Evolutionary conservation across 2,888 invertebrate genomes (phyloP).

Genomic region (Odontothrips loti): DNA sequence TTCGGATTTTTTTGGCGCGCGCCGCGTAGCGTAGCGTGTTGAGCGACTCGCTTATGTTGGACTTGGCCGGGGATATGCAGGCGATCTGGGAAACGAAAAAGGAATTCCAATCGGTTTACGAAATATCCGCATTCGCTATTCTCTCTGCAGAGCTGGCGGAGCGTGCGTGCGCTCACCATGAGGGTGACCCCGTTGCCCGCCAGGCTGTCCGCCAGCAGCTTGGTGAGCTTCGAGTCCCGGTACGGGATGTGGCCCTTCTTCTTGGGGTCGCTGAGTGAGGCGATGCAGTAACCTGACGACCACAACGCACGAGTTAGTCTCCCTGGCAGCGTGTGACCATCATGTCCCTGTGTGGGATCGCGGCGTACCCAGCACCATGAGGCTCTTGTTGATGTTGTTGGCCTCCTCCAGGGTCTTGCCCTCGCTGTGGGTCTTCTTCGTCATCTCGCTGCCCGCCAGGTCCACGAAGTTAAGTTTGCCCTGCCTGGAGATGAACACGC

Average conservation of each 20-base stretch:
- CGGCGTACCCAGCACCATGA: conserved; percentile 84
- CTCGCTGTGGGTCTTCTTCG: conserved; percentile 82
- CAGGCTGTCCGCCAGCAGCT: conserved; percentile 85
- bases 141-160: background rate
- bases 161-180: conserved; percentile 63
- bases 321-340: background rate
- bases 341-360: background rate
- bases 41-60: conserved; percentile 79
- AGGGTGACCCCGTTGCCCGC: conserved; percentile 91
- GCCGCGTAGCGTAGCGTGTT: conserved; percentile 91
- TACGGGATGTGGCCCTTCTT: conserved; percentile 88
- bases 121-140: background rate
- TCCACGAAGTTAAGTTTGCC: conserved; percentile 96
- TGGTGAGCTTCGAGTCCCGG: conserved; percentile 89
- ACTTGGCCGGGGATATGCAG: conserved; percentile 84
- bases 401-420: conserved; percentile 88
- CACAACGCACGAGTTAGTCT: conserved; percentile 30
- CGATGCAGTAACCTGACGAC: conserved; percentile 82
- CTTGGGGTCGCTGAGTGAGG: conserved; percentile 73
- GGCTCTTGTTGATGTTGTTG: conserved; percentile 92
- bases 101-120: background rate
- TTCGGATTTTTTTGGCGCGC: conserved; percentile 85
- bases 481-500: conserved; percentile 81
- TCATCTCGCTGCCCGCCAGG: conserved; percentile 94
- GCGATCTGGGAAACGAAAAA: conserved; percentile 66